Base-by-base conservation (phyloP, 2,113 vertebrate species). In the Patagioenas fasciata region DNA sequence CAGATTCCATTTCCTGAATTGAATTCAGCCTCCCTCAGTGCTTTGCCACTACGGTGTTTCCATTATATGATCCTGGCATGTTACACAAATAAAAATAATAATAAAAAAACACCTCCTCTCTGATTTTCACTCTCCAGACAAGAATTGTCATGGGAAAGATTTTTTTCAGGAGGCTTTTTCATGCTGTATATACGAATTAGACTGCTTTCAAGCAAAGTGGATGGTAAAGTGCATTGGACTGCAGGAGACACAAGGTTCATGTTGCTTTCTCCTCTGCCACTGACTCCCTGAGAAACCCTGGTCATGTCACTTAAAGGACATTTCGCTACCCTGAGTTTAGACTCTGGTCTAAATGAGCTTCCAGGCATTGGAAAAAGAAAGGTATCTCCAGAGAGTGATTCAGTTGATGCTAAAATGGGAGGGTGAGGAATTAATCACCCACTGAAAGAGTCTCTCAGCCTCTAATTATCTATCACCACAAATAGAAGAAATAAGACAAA, bases 351-450 rank as follows among this genome's bases (percentile, higher is more conserved):
- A 66, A 90, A 70, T 62, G 36, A 71, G 7, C 62, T 88, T 94
- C 72, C 91, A 84, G 85, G 88, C 75, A 86, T 77, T 78, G 80
- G 64, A 83, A 93, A 85, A 56, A 77, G 54, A 48, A 10, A 34
- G 31, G 11, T 77, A 42, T 80, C 88, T 88, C 85, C 47, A 78
- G 67, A 67, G 70, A 86, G 42, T 2, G 2, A 47, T 74, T 86
- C 31, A 34, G 13, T 6, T 34, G 64, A 80, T 80, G 67, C 32
- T 88, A 84, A 88, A 97, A 78, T n/a, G 21, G 38, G 51, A 91
- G 15, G 23, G 42, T 58, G 53, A 79, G 57, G 70, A 75, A 88
- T 88, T 92, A 90, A 66, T 83, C 25, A 80, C 11, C 3, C 44
- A 9, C 36, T 62, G 36, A 21, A 83, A 78, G 80, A 62, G 40